Evolutionary conservation across 1,140 invertebrate species (phyloP), one percentile per base, ranked within the genome.

Genomic region (Aphelenchoides fujianensis): DNA sequence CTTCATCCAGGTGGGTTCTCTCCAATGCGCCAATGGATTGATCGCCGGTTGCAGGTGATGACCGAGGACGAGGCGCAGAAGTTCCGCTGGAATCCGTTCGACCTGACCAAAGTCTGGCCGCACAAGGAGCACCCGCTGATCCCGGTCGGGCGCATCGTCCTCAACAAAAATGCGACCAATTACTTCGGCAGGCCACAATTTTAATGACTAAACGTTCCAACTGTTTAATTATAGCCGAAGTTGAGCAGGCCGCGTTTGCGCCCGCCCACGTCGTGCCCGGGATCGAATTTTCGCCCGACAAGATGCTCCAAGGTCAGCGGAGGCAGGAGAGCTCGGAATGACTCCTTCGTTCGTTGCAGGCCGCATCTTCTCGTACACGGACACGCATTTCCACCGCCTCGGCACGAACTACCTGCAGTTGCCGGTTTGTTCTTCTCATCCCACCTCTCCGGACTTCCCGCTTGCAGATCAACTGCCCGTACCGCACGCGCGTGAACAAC

Each of bases 321-420:
- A 7, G 34, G 34, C 28, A 59, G 7, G 27, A 59, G 34, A 27
- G 28, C 7, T 7, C 55, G 28, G 55, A 48, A 16, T 48, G 41
- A n/a, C n/a, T 48, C 41, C 23, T 48, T 48, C 41, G 23, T 48
- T 48, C n/a, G n/a, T n/a, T 59, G 5, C 5, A 59, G 63, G 63
- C 12, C 16, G 63, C 23, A 66, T 66, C 1, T 66, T 66, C 31
- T 90, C 93, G 9, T 98, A 98, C 85, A 89, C 89, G 3, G 96
- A 98, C 86, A 95, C 96, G 2, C 94, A 97, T 79, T 89, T 92
- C 71, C 91, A 97, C 85, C 90, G 95, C 28, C 88, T 98, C 53
- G 95, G 95, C 37, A 88, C 91, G 0, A 98, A 98, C 85, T 95
- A 91, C 86, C 87, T 91, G 54, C 93, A 97, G 84, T 88, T 98